These are phyloP conservation scores for Scolopax rusticola DNA, from an alignment of 2,797 vertebrate genomes.

Conservation along the genomic window DNA sequence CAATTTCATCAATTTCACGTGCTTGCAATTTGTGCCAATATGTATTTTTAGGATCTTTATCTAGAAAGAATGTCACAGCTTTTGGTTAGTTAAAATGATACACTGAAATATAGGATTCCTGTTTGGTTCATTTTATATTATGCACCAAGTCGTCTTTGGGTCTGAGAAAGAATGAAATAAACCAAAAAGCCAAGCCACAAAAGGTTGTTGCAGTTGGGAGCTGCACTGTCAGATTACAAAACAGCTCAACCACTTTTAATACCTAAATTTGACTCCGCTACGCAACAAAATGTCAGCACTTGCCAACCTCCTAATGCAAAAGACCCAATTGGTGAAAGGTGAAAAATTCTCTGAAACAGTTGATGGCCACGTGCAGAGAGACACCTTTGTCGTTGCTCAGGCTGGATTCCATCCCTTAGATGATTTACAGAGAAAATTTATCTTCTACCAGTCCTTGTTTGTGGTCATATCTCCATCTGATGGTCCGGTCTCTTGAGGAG, in stretches of 20 bases:
- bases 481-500: background rate
- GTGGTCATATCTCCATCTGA: background rate
- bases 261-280: background rate
- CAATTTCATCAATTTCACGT: background rate
- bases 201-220: background rate
- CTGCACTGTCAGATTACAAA: background rate
- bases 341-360: background rate
- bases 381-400: background rate
- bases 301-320: background rate
- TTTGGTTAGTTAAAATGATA: background rate
- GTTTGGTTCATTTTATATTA: background rate
- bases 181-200: rapidly evolving
- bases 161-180: background rate
- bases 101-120: background rate
- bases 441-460: background rate
- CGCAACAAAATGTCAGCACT: background rate
- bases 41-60: background rate
- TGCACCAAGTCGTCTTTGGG: background rate
- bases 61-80: background rate
- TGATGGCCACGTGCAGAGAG: background rate
- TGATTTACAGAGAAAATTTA: background rate
- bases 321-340: background rate
- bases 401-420: background rate
- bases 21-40: background rate
- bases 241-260: background rate